phyloP scores from a whole-genome alignment of 2,888 invertebrate genomes.

The Conops quadrifasciatus region DNA sequence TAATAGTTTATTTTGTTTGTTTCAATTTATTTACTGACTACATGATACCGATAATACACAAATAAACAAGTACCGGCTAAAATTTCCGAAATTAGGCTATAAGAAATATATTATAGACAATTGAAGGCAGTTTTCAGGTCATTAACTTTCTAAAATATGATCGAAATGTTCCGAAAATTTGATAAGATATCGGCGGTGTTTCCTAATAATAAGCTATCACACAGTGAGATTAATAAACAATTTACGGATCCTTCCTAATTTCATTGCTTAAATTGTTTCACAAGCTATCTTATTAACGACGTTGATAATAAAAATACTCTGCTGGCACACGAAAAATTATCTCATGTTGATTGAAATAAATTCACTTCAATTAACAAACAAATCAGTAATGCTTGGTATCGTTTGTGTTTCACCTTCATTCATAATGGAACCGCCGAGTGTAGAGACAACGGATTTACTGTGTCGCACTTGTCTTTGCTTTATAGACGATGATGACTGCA shows the following conservation, averaged over 20 bases:
- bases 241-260: neutral
- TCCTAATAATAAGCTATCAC: neutral
- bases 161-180: neutral
- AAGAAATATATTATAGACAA: too few relatives aligned
- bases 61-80: too few relatives aligned
- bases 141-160: neutral
- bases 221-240: neutral
- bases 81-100: too few relatives aligned
- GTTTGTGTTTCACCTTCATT: conserved; percentile 3
- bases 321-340: neutral
- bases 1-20: neutral
- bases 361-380: conserved; percentile 26
- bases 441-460: conserved; percentile 13
- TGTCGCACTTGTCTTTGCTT: conserved; percentile 28
- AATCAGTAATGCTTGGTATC: neutral
- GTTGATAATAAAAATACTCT: conserved; percentile 6
- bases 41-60: too few relatives aligned
- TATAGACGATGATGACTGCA: conserved; percentile 6
- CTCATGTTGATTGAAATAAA: conserved; percentile 24
- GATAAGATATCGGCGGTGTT: neutral
- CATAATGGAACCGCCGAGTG: conserved; percentile 14
- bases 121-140: neutral
- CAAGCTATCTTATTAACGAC: conserved; percentile 14
- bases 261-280: neutral
- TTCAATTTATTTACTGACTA: neutral